These are phyloP conservation scores for Argynnis bischoffii DNA, from an alignment of 2,888 invertebrate species.

Conservation along the genomic window DNA sequence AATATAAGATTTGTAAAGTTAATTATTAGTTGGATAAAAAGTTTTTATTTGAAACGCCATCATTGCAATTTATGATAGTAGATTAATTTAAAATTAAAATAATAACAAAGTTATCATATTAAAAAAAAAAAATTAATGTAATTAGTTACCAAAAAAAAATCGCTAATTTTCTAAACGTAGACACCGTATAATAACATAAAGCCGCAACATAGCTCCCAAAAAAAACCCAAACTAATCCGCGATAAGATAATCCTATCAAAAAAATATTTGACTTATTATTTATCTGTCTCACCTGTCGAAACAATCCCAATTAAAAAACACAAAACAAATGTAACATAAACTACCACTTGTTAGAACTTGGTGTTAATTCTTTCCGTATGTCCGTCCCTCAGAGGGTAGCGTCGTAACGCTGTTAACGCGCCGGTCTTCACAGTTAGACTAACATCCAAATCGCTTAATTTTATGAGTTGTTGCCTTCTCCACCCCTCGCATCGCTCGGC, in stretches of 20 bases:
- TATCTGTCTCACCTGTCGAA: constrained; percentile 2
- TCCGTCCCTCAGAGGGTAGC: background rate
- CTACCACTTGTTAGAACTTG: background rate
- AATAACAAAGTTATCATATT: too few relatives aligned
- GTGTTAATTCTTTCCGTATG: background rate
- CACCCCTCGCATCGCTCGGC: constrained; percentile 69
- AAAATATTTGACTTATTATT: constrained; percentile 4
- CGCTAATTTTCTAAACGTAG: too few relatives aligned
- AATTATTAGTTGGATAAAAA: too few relatives aligned
- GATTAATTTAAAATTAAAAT: too few relatives aligned
- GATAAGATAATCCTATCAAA: constrained; percentile 10
- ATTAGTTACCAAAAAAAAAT: too few relatives aligned
- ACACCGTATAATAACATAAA: too few relatives aligned
- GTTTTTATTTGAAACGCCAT: too few relatives aligned
- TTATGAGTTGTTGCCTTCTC: constrained; percentile 83
- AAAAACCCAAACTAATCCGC: constrained; percentile 2
- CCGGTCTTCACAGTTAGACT: constrained; percentile 81
- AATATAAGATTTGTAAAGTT: too few relatives aligned
- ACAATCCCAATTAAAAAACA: constrained; percentile 18
- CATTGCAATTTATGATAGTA: too few relatives aligned
- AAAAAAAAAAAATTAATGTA: too few relatives aligned
- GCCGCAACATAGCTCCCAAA: background rate
- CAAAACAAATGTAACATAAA: constrained; percentile 3
- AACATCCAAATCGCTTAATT: constrained; percentile 83
- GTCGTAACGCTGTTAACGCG: constrained; percentile 64